Conservation (phyloP, 1,140 invertebrate genomes). For the Phymastichus coffea region DNA sequence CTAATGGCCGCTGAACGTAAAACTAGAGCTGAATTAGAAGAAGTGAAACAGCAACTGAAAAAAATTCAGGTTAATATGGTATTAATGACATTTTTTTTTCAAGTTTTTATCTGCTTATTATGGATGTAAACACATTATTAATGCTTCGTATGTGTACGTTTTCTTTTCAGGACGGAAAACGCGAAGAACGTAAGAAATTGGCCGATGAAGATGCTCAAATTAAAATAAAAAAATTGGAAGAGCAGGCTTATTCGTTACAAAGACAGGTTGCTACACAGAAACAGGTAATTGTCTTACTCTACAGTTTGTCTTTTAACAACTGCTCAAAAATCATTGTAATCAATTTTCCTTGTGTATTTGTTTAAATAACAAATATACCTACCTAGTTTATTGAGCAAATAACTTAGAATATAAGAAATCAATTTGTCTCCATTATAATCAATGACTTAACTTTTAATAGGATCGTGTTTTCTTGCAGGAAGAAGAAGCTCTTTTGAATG, state of each 20-base stretch:
- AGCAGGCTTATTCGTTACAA: slow-evolving; percentile 81
- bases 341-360: not conserved
- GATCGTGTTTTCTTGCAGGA: slow-evolving; percentile 67
- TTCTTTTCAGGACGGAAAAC: slow-evolving; percentile 77
- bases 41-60: slow-evolving; percentile 80
- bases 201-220: slow-evolving; percentile 93
- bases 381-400: slow-evolving; percentile 14
- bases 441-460: slow-evolving; percentile 54
- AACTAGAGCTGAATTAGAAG: slow-evolving; percentile 84
- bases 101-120: not conserved
- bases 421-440: slow-evolving; percentile 30
- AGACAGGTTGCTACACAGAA: slow-evolving; percentile 84
- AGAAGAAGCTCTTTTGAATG: slow-evolving; percentile 95
- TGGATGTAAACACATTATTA: not conserved
- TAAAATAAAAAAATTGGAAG: slow-evolving; percentile 94
- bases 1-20: slow-evolving; percentile 95
- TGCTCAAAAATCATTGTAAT: not conserved
- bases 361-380: no score
- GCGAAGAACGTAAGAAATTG: slow-evolving; percentile 87
- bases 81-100: not conserved
- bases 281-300: slow-evolving; percentile 74
- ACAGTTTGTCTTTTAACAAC: not conserved
- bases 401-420: slow-evolving; percentile 1
- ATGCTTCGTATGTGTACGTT: slow-evolving; percentile 2
- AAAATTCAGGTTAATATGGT: slow-evolving; percentile 68